Percentiles rank a stretch among this genome's conserved stretches.
Evolutionary conservation across 2,888 invertebrate genomes (phyloP).

Genomic region (Cepaea hortensis): DNA sequence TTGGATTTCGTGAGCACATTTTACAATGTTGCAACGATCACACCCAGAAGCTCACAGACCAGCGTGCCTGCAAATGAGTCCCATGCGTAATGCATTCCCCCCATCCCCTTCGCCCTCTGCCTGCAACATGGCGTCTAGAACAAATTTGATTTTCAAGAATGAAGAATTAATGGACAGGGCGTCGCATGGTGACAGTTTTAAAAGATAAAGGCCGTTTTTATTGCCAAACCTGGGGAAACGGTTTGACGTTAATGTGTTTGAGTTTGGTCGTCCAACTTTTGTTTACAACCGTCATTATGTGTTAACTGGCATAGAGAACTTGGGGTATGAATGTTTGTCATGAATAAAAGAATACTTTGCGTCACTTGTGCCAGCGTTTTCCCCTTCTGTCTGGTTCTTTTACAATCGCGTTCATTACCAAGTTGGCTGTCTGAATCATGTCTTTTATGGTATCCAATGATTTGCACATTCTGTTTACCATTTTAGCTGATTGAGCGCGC

Average conservation of each 20-base stretch:
- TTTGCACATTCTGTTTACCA: background rate
- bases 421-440: background rate
- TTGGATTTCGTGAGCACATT: background rate
- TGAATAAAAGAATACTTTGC: conserved; percentile 30
- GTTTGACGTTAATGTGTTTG: conserved; percentile 37
- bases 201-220: conserved; percentile 37
- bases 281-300: conserved; percentile 32
- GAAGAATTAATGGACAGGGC: conserved; percentile 35
- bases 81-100: background rate
- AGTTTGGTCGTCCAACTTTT: conserved; percentile 22
- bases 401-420: too few species aligned
- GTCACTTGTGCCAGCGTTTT: background rate
- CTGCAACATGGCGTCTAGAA: conserved; percentile 11
- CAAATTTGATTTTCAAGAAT: conserved; percentile 41
- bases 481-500: background rate
- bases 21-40: background rate
- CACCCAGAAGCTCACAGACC: background rate
- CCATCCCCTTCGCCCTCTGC: background rate
- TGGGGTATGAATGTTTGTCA: conserved; percentile 12
- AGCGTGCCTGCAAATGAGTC: background rate
- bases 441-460: background rate
- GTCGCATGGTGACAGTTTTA: conserved; percentile 34
- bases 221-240: conserved; percentile 5
- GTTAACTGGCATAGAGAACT: conserved; percentile 12
- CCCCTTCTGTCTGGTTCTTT: conserved; percentile 4